Base-by-base conservation (phyloP, 2,888 invertebrate genomes). In the Entomobrya multifasciata region DNA sequence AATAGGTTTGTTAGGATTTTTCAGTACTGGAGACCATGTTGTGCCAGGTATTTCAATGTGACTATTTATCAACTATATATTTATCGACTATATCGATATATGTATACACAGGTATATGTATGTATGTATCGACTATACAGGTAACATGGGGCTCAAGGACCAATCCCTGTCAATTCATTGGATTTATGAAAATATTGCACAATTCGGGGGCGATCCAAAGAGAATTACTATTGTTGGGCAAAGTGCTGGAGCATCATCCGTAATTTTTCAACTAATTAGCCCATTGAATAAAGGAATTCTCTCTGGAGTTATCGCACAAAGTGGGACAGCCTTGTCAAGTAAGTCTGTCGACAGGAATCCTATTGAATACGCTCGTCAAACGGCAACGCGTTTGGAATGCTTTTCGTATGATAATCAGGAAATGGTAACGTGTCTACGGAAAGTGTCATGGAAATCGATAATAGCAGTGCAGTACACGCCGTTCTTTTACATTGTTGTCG, bases 291-390 rank as follows among this genome's bases (percentile, higher is more conserved):
- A 85, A 44, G 85, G 76, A 0, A 22, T 79, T 6, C 30, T 85
- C 22, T 27, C 79, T 15, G 79, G 85, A 25, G 79, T 41, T 0
- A 85, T 85, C 13, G 78, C 85, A 22, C 85, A 85, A 60, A 85
- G 85, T 25, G 85, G 85, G 2, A 60, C 79, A n/a, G 60, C 85
- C 0, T 41, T 85, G 17, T 10, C 47, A 2, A 20, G 15, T 4
- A 79, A 79, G 85, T 41, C 60, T 0, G 13, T 85, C 4, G 79
- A 85, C 36, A 22, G 17, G 47, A 22, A 57, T 60, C 85, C 85
- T 0, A 20, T 11, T 0, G 17, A 4, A 11, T 72, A 78, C 13
- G 85, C 85, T 1, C 15, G 15, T 13, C 10, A 25, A 6, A 60
- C 79, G 15, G 70, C 85, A 6, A 62, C 11, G 1, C 44, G 85